Conservation (phyloP, 2,113 vertebrate species). For the Promerops cafer region DNA sequence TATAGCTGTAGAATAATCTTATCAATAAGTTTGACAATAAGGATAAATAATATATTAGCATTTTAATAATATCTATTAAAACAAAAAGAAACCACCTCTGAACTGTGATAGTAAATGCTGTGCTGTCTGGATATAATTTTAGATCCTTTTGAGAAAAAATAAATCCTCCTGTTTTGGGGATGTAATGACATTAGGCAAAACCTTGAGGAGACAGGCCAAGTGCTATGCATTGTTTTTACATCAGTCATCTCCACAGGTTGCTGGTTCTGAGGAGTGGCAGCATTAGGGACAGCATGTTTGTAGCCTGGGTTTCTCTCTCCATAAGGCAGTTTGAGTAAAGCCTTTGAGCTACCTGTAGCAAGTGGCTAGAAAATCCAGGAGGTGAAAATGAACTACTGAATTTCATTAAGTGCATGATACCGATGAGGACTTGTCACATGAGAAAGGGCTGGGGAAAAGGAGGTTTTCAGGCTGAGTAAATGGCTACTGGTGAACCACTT, state of each 20-base stretch:
- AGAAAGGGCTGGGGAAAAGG: neutral
- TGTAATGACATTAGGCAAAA: neutral
- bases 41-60: neutral
- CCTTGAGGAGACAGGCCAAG: neutral
- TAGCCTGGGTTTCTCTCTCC: neutral
- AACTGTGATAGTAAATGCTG: neutral
- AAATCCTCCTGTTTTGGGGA: neutral
- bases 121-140: neutral
- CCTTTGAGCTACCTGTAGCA: neutral
- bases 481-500: neutral
- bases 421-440: neutral
- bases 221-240: neutral
- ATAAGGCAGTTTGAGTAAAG: neutral
- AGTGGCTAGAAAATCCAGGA: neutral
- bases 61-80: neutral
- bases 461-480: neutral
- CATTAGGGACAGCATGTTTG: fast-evolving
- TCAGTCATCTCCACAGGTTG: neutral
- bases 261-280: neutral
- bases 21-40: neutral
- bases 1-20: neutral
- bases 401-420: neutral
- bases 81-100: neutral
- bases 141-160: neutral
- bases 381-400: neutral